These are phyloP conservation scores for Otus scops DNA, from an alignment of 2,797 vertebrate species.

Conservation along the genomic window DNA sequence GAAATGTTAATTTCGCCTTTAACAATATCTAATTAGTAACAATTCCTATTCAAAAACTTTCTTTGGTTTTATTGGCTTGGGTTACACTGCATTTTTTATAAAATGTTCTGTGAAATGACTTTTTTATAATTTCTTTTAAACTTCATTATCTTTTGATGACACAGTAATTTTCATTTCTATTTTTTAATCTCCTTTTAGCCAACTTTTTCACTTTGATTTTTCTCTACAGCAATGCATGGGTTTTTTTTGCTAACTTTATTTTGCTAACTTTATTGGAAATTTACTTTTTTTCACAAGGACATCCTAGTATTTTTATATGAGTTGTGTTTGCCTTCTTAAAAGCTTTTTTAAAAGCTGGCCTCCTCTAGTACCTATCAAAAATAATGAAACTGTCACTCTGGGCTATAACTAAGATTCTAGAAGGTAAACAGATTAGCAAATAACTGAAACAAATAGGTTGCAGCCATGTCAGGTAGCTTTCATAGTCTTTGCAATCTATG, in stretches of 20 bases:
- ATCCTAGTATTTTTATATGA: conserved; percentile 19
- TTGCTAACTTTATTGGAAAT: conserved; percentile 61
- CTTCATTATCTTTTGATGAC: conserved; percentile 71
- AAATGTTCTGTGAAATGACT: conserved; percentile 2
- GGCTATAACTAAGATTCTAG: not conserved
- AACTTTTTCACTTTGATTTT: conserved; percentile 57
- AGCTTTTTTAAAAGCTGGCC: not conserved
- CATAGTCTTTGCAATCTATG: not conserved
- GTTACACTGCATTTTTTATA: conserved; percentile 12
- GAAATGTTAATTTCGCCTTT: conserved; percentile 48
- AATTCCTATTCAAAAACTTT: conserved; percentile 20
- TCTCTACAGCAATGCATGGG: conserved; percentile 15
- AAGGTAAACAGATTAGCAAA: not conserved
- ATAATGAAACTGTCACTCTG: not conserved
- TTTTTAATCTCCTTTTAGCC: conserved; percentile 62
- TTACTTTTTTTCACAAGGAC: conserved; percentile 54
- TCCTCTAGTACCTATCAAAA: not conserved
- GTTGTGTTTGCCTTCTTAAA: conserved; percentile 46
- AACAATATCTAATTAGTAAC: conserved; percentile 60
- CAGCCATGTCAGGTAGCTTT: not conserved
- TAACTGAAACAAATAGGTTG: not conserved
- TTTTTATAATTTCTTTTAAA: conserved; percentile 61
- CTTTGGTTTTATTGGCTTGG: conserved; percentile 40
- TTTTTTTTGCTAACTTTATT: conserved; percentile 27
- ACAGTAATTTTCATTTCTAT: conserved; percentile 67